phyloP scores from a whole-genome alignment of 2,888 invertebrate genomes.

The Hipparchia sbordonii region DNA sequence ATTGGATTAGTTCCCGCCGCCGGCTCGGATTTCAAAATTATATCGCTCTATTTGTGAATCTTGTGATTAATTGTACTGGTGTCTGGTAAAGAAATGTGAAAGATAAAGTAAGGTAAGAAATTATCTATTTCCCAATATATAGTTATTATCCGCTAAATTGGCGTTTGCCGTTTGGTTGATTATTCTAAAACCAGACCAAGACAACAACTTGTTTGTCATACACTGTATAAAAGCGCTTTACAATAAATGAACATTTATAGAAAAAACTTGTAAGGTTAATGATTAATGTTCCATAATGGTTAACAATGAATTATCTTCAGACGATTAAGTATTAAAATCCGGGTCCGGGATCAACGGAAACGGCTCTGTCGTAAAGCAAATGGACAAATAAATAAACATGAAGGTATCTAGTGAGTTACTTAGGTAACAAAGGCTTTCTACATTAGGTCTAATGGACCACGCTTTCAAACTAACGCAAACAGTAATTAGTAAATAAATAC shows the following conservation, averaged over 20 bases:
- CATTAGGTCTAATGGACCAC: neutral
- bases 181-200: no score
- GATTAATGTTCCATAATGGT: no score
- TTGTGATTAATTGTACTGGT: constrained; percentile 11
- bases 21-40: constrained; percentile 20
- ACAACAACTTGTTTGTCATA: no score
- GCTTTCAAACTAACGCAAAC: neutral
- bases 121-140: neutral
- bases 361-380: no score
- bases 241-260: no score
- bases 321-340: no score
- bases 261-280: no score
- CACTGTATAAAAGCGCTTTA: no score
- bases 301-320: no score
- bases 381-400: neutral
- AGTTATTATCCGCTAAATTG: no score
- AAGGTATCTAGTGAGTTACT: neutral
- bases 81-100: neutral
- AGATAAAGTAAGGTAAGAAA: neutral
- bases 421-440: neutral
- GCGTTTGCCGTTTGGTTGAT: no score
- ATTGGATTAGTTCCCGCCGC: constrained; percentile 25
- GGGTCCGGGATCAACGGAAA: no score
- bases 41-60: constrained; percentile 18
- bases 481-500: neutral